phyloP scores from a whole-genome alignment of 2,797 vertebrate species.

The Trachops cirrhosus region DNA sequence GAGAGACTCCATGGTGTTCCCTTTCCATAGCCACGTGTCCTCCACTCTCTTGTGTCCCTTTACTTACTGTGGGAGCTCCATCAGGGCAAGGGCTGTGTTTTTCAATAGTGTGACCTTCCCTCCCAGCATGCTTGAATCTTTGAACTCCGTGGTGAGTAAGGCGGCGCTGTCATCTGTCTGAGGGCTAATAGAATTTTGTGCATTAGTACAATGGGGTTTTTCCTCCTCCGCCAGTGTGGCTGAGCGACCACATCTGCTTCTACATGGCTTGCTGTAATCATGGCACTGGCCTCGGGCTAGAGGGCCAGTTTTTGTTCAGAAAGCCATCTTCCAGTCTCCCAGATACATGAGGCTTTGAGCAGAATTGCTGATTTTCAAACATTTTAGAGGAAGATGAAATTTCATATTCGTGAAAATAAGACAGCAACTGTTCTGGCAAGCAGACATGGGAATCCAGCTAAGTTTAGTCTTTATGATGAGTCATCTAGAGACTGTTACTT shows the following conservation, averaged over 20 bases:
- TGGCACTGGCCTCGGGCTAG: neutral
- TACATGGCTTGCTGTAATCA: neutral
- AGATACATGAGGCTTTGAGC: neutral
- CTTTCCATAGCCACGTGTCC: neutral
- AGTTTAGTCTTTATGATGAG: slow-evolving; percentile 59
- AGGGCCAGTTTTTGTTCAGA: neutral
- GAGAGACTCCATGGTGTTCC: neutral
- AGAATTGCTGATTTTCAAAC: slow-evolving; percentile 51
- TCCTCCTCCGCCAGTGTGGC: neutral
- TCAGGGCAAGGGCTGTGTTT: neutral
- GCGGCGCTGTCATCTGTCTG: neutral
- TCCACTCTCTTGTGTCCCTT: neutral
- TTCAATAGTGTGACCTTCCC: neutral
- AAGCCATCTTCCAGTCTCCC: neutral
- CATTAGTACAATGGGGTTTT: neutral
- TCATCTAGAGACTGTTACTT: slow-evolving; percentile 60
- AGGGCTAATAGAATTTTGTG: neutral
- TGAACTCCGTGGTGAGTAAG: neutral
- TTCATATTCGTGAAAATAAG: slow-evolving; percentile 43
- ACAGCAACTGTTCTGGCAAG: slow-evolving; percentile 36
- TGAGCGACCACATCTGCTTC: neutral
- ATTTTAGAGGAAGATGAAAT: slow-evolving; percentile 38
- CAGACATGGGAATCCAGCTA: slow-evolving; percentile 32
- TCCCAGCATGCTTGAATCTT: neutral
- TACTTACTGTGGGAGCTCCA: neutral